Percentiles rank a stretch among this genome's conserved stretches.
These are phyloP conservation scores for Pseudopleuronectes americanus DNA, from an alignment of 2,797 vertebrate species.

Conservation along the genomic window DNA sequence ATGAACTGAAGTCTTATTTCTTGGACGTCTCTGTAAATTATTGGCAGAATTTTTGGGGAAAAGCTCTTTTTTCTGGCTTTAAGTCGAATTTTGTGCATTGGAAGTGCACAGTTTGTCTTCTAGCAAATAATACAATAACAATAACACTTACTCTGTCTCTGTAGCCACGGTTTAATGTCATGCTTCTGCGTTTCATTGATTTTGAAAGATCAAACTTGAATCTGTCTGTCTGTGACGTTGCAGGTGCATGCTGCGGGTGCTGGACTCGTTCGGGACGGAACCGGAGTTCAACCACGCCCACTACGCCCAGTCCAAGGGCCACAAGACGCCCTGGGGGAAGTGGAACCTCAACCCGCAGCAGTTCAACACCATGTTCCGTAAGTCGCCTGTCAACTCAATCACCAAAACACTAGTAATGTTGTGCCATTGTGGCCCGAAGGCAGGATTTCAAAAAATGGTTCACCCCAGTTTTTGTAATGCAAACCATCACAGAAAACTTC, in stretches of 20 bases:
- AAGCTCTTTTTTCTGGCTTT: neutral
- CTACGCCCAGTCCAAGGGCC: slow-evolving; percentile 98
- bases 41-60: neutral
- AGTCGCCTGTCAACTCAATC: slow-evolving; percentile 74
- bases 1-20: neutral
- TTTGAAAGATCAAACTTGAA: neutral
- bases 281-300: slow-evolving; percentile 99
- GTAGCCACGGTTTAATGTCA: neutral
- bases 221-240: slow-evolving; percentile 6
- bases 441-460: slow-evolving; percentile 6
- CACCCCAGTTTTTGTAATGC: neutral
- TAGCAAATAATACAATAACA: too few relatives aligned
- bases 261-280: slow-evolving; percentile 98
- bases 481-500: neutral
- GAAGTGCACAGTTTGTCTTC: slow-evolving; percentile 2
- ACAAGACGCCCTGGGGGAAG: slow-evolving; percentile 99
- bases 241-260: slow-evolving; percentile 96
- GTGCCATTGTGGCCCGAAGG: neutral
- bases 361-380: slow-evolving; percentile 99
- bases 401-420: neutral
- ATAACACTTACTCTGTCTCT: neutral
- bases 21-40: neutral
- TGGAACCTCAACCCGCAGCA: slow-evolving; percentile 99
- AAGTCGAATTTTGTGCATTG: slow-evolving; percentile 7
- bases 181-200: slow-evolving; percentile 7